Conservation (phyloP, 2,797 vertebrate species). For the Rhinella marina region DNA sequence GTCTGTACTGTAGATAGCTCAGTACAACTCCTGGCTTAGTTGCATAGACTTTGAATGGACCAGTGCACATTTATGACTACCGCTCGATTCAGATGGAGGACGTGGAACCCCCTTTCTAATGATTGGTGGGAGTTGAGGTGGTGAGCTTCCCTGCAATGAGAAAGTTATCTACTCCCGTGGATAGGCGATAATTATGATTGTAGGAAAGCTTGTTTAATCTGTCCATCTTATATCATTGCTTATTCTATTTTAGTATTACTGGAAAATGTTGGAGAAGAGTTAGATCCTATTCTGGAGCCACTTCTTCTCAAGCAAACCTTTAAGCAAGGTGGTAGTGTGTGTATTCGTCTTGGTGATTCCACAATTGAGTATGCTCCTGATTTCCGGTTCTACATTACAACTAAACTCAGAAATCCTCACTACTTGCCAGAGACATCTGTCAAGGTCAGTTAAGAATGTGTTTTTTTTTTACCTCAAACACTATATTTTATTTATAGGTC, state of each 20-base stretch:
- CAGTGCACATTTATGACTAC: too few relatives aligned
- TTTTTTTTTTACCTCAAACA: background rate
- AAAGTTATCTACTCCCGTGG: too few relatives aligned
- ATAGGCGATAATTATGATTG: too few relatives aligned
- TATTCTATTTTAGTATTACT: conserved; percentile 76
- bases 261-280: conserved; percentile 88
- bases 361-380: conserved; percentile 84
- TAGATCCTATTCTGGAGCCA: conserved; percentile 88
- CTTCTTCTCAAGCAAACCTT: conserved; percentile 89
- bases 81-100: too few relatives aligned
- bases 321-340: conserved; percentile 84
- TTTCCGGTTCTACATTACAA: conserved; percentile 90
- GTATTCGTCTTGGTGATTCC: conserved; percentile 86
- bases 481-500: background rate
- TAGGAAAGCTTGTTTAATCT: background rate
- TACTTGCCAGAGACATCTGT: conserved; percentile 88
- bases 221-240: background rate
- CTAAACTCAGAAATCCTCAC: conserved; percentile 89
- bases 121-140: too few relatives aligned
- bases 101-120: too few relatives aligned
- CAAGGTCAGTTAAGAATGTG: conserved; percentile 75
- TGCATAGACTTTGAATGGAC: too few relatives aligned
- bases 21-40: too few relatives aligned
- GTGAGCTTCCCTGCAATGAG: too few relatives aligned
- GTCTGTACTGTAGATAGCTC: too few relatives aligned